Percentiles rank a stretch among this genome's conserved stretches.
Evolutionary conservation across 2,113 vertebrate species (phyloP).

Genomic region (Urocolius indicus): DNA sequence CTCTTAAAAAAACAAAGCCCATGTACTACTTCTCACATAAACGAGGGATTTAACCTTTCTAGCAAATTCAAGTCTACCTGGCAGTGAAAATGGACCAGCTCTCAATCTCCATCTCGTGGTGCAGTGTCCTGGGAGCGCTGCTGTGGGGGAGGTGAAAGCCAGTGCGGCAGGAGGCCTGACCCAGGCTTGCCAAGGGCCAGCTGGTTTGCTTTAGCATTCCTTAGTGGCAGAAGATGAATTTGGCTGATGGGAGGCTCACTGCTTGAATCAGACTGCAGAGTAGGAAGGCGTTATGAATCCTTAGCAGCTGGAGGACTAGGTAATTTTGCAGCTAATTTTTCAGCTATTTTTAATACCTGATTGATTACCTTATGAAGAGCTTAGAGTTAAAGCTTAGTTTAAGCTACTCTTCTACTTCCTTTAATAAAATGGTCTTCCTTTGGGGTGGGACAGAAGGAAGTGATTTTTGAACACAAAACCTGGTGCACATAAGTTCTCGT

Average conservation of each 20-base stretch:
- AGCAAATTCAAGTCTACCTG: neutral
- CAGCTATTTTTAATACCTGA: neutral
- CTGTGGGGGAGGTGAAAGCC: neutral
- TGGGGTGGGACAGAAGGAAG: neutral
- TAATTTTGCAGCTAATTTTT: conserved; percentile 15
- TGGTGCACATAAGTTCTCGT: rapidly evolving
- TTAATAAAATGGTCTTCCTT: neutral
- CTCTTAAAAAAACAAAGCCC: neutral
- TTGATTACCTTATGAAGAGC: neutral
- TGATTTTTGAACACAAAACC: neutral
- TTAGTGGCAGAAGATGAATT: neutral
- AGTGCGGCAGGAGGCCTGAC: neutral
- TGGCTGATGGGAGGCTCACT: neutral
- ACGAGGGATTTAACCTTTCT: neutral
- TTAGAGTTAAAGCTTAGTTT: neutral
- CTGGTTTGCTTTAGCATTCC: neutral
- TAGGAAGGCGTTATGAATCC: neutral
- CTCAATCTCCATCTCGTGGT: neutral
- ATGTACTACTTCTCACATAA: neutral
- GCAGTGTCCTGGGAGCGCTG: rapidly evolving
- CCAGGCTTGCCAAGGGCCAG: neutral
- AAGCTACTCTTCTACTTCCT: neutral
- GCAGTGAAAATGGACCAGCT: neutral
- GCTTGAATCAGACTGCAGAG: neutral
- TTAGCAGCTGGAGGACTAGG: conserved; percentile 3